Evolutionary conservation across 2,113 vertebrate genomes (phyloP).

Genomic region (Natator depressus): DNA sequence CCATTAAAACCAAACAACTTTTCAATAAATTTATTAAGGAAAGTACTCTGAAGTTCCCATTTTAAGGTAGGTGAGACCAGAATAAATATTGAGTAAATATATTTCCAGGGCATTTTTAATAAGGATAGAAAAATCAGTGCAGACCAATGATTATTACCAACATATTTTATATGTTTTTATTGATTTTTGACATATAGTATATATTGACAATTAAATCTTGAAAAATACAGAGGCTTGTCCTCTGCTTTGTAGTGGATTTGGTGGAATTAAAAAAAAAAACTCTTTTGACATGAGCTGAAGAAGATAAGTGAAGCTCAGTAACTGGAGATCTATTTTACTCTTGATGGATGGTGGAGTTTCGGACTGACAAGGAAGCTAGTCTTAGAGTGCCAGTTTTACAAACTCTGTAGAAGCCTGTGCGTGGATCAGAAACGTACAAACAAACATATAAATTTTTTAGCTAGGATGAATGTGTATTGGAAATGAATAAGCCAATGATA

Average conservation of each 20-base stretch:
- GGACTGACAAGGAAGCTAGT: background rate
- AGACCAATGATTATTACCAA: background rate
- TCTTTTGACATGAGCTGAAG: background rate
- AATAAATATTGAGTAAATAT: background rate
- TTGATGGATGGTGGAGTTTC: background rate
- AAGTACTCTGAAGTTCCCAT: background rate
- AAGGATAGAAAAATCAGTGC: background rate
- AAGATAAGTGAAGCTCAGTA: accelerated
- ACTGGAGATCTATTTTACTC: background rate
- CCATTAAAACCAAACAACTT: accelerated
- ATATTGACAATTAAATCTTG: background rate
- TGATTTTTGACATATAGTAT: background rate
- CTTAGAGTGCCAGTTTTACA: background rate
- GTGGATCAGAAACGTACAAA: background rate
- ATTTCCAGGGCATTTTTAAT: background rate
- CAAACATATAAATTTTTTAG: background rate
- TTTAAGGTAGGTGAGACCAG: background rate
- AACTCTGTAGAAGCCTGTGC: background rate
- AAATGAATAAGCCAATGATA: background rate
- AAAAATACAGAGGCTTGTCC: background rate
- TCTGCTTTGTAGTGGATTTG: background rate
- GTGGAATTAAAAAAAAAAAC: background rate
- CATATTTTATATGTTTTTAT: background rate
- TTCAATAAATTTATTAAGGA: accelerated
- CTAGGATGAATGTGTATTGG: background rate